Evolutionary conservation across 2,888 invertebrate species (phyloP), one percentile per base, ranked within the genome.

Genomic region (Sinodicranocentrus sp.): DNA sequence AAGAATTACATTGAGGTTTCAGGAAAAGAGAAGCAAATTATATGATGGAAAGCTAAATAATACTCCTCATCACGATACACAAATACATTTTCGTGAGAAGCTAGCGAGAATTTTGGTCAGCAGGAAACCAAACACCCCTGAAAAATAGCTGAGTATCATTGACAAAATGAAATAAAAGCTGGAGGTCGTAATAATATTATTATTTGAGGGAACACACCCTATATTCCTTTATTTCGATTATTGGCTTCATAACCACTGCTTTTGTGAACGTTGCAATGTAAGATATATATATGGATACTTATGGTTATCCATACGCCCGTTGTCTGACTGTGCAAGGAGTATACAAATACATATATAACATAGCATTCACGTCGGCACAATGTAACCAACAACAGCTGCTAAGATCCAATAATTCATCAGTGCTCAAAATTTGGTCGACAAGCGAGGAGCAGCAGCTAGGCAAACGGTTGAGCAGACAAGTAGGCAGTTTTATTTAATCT

Each of bases 341-440:
- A n/a, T n/a, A n/a, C n/a, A n/a, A n/a, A n/a, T 63, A 33, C 25
- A 15, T 59, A 26, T 39, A 23, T n/a, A n/a, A n/a, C n/a, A n/a
- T n/a, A n/a, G 21, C n/a, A 57, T 25, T 17, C 23, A 17, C 15
- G 33, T 8, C 2, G 1, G 17, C 63, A 33, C 17, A 63, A 33
- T 65, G 67, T 52, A 68, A 68, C 57, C 28, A 77, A 25, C 68
- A 76, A 67, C 76, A 77, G 77, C 77, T 77, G 77, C 68, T 59
- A 43, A 59, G 59, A 77, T 77, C 39, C 68, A 67, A 77, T 77
- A 77, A 77, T 77, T 77, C 77, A 77, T 77, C 68, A 21, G 43
- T 59, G 57, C 63, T n/a, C 8, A 28, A 17, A 63, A 63, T 33
- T 63, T n/a, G 28, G 63, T 17, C 13, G 59, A 72, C 57, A 68